phyloP scores from a whole-genome alignment of 2,113 vertebrate species.

The Acanthochromis polyacanthus region DNA sequence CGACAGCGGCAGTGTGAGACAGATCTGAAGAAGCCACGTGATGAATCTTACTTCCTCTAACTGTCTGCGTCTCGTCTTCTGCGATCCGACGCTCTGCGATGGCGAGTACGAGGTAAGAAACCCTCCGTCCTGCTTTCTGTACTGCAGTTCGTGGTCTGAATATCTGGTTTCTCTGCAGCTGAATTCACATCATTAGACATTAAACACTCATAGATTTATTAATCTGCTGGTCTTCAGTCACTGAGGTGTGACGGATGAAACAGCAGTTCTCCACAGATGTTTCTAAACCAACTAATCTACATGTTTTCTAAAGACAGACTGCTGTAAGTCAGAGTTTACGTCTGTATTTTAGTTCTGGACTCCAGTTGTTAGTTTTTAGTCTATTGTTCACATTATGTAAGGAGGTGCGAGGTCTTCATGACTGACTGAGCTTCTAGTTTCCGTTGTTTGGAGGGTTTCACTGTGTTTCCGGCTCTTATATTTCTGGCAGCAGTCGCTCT shows the following conservation, averaged over 20 bases:
- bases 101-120: slow-evolving; percentile 69
- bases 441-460: slow-evolving; percentile 54
- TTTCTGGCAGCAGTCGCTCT: too few species aligned
- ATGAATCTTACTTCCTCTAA: slow-evolving; percentile 72
- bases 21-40: slow-evolving; percentile 66
- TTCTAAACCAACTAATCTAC: too few species aligned
- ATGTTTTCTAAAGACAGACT: too few species aligned
- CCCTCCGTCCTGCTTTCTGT: too few species aligned
- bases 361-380: background rate
- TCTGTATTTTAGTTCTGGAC: too few species aligned
- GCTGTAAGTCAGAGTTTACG: too few species aligned
- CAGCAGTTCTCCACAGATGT: too few species aligned
- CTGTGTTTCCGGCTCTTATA: slow-evolving; percentile 65
- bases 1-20: slow-evolving; percentile 34
- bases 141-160: too few species aligned
- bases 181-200: background rate
- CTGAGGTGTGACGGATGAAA: background rate
- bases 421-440: slow-evolving; percentile 30
- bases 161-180: background rate
- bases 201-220: background rate
- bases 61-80: slow-evolving; percentile 27
- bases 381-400: background rate
- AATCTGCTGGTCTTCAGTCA: background rate
- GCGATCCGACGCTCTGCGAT: slow-evolving; percentile 48
- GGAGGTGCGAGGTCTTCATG: background rate